Conservation (phyloP, 2,113 vertebrate species). For the Crotalus horridus region DNA sequence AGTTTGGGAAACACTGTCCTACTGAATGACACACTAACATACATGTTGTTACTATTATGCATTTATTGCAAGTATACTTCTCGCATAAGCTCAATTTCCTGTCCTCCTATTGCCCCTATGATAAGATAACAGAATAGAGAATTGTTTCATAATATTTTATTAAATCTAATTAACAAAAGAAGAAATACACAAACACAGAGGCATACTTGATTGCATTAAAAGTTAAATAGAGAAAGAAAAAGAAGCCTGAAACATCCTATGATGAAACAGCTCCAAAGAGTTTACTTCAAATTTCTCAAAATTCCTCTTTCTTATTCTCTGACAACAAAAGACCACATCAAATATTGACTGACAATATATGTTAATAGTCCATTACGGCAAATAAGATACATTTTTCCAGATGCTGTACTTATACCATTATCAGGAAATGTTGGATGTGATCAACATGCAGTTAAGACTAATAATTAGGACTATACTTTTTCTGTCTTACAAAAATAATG, state of each 20-base stretch:
- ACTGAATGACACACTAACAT: not conserved
- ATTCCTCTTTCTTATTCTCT: not conserved
- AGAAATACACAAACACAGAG: not conserved
- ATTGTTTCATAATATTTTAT: not conserved
- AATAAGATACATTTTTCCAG: not conserved
- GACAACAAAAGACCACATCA: not conserved
- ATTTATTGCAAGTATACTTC: not conserved
- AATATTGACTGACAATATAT: not conserved
- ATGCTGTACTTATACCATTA: not conserved
- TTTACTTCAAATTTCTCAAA: not conserved
- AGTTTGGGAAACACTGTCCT: too few relatives aligned
- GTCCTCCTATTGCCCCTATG: not conserved
- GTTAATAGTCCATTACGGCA: not conserved
- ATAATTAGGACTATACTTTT: not conserved
- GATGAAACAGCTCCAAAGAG: not conserved
- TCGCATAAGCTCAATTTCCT: not conserved
- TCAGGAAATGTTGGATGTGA: not conserved
- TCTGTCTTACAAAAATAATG: not conserved
- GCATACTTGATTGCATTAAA: not conserved
- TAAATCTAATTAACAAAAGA: not conserved
- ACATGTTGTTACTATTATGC: not conserved
- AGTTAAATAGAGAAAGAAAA: not conserved
- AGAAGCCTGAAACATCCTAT: not conserved
- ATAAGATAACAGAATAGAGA: not conserved
- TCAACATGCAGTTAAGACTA: not conserved